A percentile compares a stretch with the other conserved stretches of the same genome.
Conservation (phyloP, 2,888 invertebrate genomes). For the Amphipoea oculea region DNA sequence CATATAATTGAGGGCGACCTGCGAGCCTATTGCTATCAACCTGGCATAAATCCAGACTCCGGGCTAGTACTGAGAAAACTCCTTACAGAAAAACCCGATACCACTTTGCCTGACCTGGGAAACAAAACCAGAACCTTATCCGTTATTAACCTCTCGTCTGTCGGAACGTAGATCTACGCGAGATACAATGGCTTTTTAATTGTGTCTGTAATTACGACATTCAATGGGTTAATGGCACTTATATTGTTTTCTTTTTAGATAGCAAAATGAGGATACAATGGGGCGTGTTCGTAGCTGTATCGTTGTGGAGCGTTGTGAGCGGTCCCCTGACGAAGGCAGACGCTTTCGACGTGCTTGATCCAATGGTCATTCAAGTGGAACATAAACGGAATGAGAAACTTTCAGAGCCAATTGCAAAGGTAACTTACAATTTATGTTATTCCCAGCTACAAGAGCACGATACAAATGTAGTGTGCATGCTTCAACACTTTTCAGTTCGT, state of each 20-base stretch:
- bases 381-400: constrained; percentile 44
- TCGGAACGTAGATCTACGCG: no score
- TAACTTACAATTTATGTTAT: constrained; percentile 19
- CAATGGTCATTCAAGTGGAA: constrained; percentile 57
- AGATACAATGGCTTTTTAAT: no score
- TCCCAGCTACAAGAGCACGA: no score
- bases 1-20: background rate
- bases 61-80: background rate
- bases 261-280: constrained; percentile 49
- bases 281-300: constrained; percentile 38
- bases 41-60: background rate
- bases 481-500: background rate
- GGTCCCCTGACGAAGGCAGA: constrained; percentile 31
- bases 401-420: constrained; percentile 55
- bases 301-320: constrained; percentile 48
- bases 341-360: constrained; percentile 49
- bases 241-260: constrained; percentile 34
- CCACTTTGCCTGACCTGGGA: background rate
- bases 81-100: background rate
- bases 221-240: background rate
- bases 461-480: background rate
- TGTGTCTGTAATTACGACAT: no score
- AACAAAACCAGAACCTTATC: background rate
- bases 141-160: no score
- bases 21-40: background rate